Evolutionary conservation across 2,888 invertebrate species (phyloP).

Genomic region (Folsomia candida): DNA sequence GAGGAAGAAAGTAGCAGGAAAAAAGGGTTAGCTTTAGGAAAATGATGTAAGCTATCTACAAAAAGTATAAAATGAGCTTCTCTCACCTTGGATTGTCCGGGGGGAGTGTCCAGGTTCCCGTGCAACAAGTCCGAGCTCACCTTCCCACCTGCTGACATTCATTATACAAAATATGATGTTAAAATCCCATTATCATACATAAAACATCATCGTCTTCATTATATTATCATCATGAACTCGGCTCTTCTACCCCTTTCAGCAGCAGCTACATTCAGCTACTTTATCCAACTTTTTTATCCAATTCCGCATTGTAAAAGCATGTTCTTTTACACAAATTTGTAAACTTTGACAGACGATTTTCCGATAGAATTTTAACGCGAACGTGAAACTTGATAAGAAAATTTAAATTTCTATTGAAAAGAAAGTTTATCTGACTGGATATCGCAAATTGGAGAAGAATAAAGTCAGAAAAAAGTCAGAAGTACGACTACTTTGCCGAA

Average conservation of each 20-base stretch:
- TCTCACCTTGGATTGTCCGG: constrained; percentile 44
- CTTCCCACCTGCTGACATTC: constrained; percentile 47
- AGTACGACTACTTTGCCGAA: background rate
- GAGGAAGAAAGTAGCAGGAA: background rate
- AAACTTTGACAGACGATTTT: background rate
- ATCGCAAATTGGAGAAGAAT: background rate
- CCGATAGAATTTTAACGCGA: background rate
- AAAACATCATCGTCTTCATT: constrained; percentile 41
- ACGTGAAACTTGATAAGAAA: background rate
- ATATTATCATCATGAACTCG: background rate
- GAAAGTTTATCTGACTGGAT: background rate
- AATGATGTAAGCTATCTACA: background rate
- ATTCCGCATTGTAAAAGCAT: constrained; percentile 12
- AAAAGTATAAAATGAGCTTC: constrained; percentile 6
- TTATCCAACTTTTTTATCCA: too few relatives aligned
- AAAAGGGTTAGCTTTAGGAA: background rate
- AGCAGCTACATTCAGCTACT: too few relatives aligned
- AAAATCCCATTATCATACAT: constrained; percentile 23
- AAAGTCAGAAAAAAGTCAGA: constrained; percentile 3
- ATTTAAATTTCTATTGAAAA: too few relatives aligned
- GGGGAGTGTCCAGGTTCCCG: constrained; percentile 39
- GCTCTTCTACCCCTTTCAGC: too few relatives aligned
- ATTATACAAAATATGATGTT: constrained; percentile 41
- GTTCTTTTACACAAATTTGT: background rate
- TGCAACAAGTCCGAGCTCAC: constrained; percentile 37